phyloP scores from a whole-genome alignment of 1,140 invertebrate species.

The Cepaea nemoralis region DNA sequence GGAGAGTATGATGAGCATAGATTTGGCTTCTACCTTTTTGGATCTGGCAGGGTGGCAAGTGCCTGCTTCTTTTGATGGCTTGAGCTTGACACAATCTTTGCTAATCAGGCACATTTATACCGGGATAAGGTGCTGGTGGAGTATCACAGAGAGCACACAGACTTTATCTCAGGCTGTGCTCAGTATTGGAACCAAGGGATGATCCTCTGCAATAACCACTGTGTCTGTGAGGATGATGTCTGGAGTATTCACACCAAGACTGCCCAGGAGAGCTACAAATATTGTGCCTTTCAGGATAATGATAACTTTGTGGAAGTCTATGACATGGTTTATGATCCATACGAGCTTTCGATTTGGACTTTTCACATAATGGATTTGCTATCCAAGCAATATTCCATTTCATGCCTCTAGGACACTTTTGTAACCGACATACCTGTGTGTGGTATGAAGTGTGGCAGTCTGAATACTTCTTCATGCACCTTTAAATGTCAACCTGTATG shows the following conservation, averaged over 20 bases:
- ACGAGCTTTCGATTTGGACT: no score
- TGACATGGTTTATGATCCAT: constrained; percentile 41
- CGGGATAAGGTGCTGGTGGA: constrained; percentile 78
- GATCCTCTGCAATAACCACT: constrained; percentile 41
- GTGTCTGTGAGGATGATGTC: constrained; percentile 65
- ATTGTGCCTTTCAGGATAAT: constrained; percentile 82
- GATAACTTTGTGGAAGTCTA: constrained; percentile 66
- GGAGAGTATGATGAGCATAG: constrained; percentile 81
- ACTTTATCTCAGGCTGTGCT: constrained; percentile 66
- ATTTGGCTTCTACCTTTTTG: constrained; percentile 86
- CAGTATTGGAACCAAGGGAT: constrained; percentile 59
- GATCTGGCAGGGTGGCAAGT: constrained; percentile 75
- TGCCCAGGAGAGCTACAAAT: constrained; percentile 77
- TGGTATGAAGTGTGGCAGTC: no score
- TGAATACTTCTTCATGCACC: no score
- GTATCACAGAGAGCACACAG: constrained; percentile 82
- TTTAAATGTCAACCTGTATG: no score
- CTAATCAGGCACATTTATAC: constrained; percentile 35
- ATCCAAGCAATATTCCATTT: no score
- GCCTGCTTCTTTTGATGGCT: constrained; percentile 79
- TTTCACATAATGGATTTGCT: no score
- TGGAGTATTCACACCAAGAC: constrained; percentile 78
- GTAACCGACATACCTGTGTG: no score
- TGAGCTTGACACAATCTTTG: constrained; percentile 70
- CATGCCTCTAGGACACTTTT: no score